Evolutionary conservation across 2,113 vertebrate genomes (phyloP).

Genomic region (Perca flavescens): DNA sequence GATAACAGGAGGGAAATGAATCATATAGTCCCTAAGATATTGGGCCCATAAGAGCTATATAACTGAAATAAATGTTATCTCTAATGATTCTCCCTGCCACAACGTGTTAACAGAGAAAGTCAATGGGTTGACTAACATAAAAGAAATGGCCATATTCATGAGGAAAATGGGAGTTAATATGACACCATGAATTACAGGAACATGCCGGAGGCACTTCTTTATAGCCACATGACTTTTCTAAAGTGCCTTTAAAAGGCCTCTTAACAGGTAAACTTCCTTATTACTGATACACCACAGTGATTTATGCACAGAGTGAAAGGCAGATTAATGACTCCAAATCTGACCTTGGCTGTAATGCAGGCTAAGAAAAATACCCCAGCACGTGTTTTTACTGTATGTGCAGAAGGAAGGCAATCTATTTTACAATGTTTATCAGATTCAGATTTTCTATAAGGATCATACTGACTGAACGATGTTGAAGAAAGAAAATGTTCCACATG

Average conservation of each 20-base stretch:
- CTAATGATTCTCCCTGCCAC: constrained; percentile 29
- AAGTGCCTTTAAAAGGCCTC: constrained; percentile 73
- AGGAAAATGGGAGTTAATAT: constrained; percentile 83
- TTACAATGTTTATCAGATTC: constrained; percentile 16
- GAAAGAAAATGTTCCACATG: constrained; percentile 26
- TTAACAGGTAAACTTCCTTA: constrained; percentile 82
- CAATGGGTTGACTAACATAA: constrained; percentile 8
- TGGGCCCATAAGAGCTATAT: constrained; percentile 9
- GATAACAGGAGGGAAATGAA: neutral
- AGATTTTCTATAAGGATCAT: constrained; percentile 3
- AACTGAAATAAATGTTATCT: constrained; percentile 30
- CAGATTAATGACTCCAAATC: constrained; percentile 58
- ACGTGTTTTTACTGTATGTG: constrained; percentile 50
- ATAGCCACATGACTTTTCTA: constrained; percentile 73
- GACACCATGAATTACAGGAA: constrained; percentile 79
- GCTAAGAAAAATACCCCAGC: constrained; percentile 52
- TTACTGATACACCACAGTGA: constrained; percentile 75
- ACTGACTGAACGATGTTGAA: constrained; percentile 25
- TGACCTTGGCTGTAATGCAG: constrained; percentile 74
- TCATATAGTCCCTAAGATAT: neutral
- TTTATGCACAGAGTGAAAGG: constrained; percentile 71
- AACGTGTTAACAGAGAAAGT: constrained; percentile 35
- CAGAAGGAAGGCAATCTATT: constrained; percentile 27
- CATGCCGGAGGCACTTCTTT: constrained; percentile 74
- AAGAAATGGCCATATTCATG: constrained; percentile 55